Conservation (phyloP, 2,797 vertebrate species). For the Heliangelus exortis region DNA sequence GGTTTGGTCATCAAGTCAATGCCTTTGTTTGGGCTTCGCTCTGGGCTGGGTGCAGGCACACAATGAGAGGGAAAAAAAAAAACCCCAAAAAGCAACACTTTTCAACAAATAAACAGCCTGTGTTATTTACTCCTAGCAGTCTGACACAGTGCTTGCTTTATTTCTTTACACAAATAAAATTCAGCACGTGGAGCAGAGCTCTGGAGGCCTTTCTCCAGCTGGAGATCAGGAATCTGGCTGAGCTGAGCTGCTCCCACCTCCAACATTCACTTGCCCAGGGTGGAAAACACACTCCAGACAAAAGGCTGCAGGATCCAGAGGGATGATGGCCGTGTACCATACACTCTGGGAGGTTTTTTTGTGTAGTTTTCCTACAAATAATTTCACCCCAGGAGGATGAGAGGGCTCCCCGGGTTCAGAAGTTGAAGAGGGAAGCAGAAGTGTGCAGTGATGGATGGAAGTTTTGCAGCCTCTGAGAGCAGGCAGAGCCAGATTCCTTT, state of each 20-base stretch:
- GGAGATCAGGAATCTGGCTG: background rate
- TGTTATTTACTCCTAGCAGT: background rate
- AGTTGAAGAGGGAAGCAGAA: background rate
- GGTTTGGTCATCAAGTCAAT: background rate
- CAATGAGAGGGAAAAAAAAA: too few species aligned
- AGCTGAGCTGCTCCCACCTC: background rate
- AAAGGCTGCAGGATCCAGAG: background rate
- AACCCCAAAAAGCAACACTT: too few species aligned
- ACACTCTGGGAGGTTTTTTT: fast-evolving
- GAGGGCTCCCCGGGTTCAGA: background rate
- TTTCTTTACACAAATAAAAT: background rate
- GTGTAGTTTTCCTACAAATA: background rate
- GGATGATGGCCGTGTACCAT: background rate
- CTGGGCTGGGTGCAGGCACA: fast-evolving
- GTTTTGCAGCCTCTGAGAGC: background rate
- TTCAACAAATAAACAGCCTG: background rate
- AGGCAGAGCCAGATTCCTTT: background rate
- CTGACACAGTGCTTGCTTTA: background rate
- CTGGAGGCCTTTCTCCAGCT: background rate
- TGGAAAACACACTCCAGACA: background rate
- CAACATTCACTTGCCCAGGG: fast-evolving
- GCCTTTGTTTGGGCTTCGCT: background rate
- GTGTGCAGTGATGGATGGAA: fast-evolving
- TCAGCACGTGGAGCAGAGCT: background rate
- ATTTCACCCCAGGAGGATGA: fast-evolving